Base-by-base conservation (phyloP, 2,113 vertebrate species). In the Meles meles region DNA sequence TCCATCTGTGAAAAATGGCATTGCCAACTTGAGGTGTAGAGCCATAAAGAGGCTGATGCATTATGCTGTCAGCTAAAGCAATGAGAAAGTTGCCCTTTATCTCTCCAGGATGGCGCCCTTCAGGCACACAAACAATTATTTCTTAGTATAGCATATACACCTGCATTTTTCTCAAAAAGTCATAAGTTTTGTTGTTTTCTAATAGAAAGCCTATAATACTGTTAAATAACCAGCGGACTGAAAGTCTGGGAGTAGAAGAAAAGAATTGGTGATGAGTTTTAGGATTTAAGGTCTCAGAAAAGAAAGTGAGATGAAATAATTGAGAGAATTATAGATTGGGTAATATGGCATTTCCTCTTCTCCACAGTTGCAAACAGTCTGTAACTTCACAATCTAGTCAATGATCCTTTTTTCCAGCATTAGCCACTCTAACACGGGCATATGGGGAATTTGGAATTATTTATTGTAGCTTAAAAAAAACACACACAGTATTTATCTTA, bases 1-100 rank as follows among this genome's bases (percentile, higher is more conserved):
- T 72, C 74, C 47, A 86, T 37, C 74, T 55, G 63, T 90, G 76
- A 94, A 94, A 96, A 95, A 97, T 29, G 25, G n/a, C 55, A 59
- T 90, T 77, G 69, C 65, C 34, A 59, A 44, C 21, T 79, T 86
- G 39, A 76, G 57, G 29, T 76, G 25, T 5, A n/a, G 37, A 83
- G 10, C 25, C 39, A 37, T 55, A 17, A 76, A 63, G 37, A 86
- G 61, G 88, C 79, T 88, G 55, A 27, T 2, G 25, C 31, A 31
- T 72, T 6, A 25, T 39, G 31, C 37, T 83, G 42, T 63, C 74
- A 88, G 47, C 20, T 71, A 77, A 88, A 71, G 31, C 18, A 87
- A 74, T 11, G 39, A 83, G n/a, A 91, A 82, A 39, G 1, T 0
- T 44, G 29, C 37, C 55, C 6, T 69, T 79, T 79, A 86, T 55